Conservation (phyloP, 2,888 invertebrate species). For the Ophonus ardosiacus region DNA sequence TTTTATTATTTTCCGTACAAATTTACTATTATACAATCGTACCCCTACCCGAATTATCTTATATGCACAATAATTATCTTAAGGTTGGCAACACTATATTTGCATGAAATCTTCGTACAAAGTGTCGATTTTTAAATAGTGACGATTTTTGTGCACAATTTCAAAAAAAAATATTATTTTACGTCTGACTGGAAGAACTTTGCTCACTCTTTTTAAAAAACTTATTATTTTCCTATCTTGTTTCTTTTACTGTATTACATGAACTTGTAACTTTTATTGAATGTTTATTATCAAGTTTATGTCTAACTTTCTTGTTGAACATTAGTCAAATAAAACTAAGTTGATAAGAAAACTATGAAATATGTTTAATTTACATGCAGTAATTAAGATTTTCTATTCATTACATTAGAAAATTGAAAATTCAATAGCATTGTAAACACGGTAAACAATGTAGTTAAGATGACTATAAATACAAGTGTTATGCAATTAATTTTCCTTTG, state of each 20-base stretch:
- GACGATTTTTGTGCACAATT: too few relatives aligned
- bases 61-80: too few relatives aligned
- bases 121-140: too few relatives aligned
- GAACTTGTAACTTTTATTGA: neutral
- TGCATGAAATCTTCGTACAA: too few relatives aligned
- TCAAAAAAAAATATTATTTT: neutral
- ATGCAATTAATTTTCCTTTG: neutral
- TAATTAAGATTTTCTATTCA: neutral
- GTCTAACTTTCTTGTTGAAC: neutral
- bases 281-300: neutral
- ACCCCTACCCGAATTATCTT: too few relatives aligned
- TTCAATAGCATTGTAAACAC: neutral
- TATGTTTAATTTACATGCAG: neutral
- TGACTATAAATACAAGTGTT: neutral
- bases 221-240: neutral
- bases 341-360: neutral
- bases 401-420: neutral
- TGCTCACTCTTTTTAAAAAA: neutral
- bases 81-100: too few relatives aligned
- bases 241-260: neutral
- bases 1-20: too few relatives aligned
- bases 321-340: neutral
- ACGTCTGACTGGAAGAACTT: neutral
- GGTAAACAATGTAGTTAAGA: neutral
- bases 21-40: too few relatives aligned